Conservation (phyloP, 2,888 invertebrate species). For the Yponomeuta sedellus region DNA sequence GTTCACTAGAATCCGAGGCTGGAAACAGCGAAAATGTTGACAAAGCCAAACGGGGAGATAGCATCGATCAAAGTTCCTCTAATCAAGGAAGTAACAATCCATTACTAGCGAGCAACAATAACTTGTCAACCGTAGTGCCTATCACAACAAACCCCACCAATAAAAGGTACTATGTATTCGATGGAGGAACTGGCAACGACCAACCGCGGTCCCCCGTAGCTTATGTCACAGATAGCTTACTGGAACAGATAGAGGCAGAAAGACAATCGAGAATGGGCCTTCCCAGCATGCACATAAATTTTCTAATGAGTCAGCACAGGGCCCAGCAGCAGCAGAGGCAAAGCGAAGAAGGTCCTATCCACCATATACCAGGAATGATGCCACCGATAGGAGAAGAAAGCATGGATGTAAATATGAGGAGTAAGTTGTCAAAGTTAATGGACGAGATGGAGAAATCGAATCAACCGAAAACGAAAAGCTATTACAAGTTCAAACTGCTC, state of each 20-base stretch:
- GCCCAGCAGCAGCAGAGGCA: slow-evolving; percentile 44
- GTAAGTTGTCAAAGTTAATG: slow-evolving; percentile 73
- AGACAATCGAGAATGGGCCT: slow-evolving; percentile 65
- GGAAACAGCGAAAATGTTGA: slow-evolving; percentile 54
- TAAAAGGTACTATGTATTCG: slow-evolving; percentile 68
- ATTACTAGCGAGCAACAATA: slow-evolving; percentile 63
- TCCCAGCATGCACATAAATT: slow-evolving; percentile 71
- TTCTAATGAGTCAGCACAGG: slow-evolving; percentile 58
- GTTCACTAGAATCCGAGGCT: slow-evolving; percentile 65
- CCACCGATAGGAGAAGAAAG: slow-evolving; percentile 75
- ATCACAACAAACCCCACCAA: slow-evolving; percentile 59
- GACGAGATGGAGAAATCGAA: slow-evolving; percentile 73
- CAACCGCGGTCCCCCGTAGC: slow-evolving; percentile 67
- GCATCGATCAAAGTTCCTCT: slow-evolving; percentile 67
- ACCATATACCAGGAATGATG: slow-evolving; percentile 61
- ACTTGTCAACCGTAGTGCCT: slow-evolving; percentile 63
- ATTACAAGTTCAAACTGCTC: slow-evolving; percentile 86
- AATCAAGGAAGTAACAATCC: slow-evolving; percentile 73
- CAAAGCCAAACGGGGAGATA: slow-evolving; percentile 58
- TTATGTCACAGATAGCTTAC: slow-evolving; percentile 64
- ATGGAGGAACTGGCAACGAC: slow-evolving; percentile 58
- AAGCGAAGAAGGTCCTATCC: slow-evolving; percentile 45
- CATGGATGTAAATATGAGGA: slow-evolving; percentile 71
- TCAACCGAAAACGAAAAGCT: slow-evolving; percentile 76
- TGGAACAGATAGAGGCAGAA: slow-evolving; percentile 69